Evolutionary conservation across 2,888 invertebrate species (phyloP).

Genomic region (Poecilobothrus nobilitatus): DNA sequence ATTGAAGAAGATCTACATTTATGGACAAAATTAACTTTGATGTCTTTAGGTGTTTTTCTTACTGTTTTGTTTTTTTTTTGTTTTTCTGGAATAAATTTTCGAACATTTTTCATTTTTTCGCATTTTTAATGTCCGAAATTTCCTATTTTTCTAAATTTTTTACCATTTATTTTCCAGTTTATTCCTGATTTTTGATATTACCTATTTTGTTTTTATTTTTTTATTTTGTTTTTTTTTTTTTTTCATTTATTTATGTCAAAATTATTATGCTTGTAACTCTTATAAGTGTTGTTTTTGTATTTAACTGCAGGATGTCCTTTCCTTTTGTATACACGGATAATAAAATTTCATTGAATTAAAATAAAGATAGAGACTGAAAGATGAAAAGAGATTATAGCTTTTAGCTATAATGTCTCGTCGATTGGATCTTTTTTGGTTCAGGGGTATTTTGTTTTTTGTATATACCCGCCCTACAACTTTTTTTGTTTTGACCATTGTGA

Average conservation of each 20-base stretch:
- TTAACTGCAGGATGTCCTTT: background rate
- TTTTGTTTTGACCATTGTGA: too few relatives aligned
- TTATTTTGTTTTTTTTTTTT: too few relatives aligned
- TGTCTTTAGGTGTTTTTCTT: conserved; percentile 3
- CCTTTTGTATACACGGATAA: too few relatives aligned
- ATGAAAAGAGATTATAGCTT: background rate
- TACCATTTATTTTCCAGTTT: too few relatives aligned
- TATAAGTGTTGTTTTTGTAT: background rate
- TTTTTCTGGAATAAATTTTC: background rate
- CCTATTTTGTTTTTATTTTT: too few relatives aligned
- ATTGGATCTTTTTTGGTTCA: background rate
- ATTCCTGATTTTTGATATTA: too few relatives aligned
- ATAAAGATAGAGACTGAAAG: too few relatives aligned
- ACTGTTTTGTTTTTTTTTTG: background rate
- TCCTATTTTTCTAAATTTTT: too few relatives aligned
- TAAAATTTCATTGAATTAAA: too few relatives aligned
- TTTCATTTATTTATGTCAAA: too few relatives aligned
- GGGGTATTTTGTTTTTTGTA: background rate
- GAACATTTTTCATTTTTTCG: background rate
- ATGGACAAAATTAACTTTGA: background rate
- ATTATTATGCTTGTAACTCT: background rate
- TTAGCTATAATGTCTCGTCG: background rate
- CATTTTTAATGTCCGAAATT: background rate
- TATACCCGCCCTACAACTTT: too few relatives aligned
- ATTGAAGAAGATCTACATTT: background rate